phyloP scores from a whole-genome alignment of 2,113 vertebrate species.

The Trachemys scripta region DNA sequence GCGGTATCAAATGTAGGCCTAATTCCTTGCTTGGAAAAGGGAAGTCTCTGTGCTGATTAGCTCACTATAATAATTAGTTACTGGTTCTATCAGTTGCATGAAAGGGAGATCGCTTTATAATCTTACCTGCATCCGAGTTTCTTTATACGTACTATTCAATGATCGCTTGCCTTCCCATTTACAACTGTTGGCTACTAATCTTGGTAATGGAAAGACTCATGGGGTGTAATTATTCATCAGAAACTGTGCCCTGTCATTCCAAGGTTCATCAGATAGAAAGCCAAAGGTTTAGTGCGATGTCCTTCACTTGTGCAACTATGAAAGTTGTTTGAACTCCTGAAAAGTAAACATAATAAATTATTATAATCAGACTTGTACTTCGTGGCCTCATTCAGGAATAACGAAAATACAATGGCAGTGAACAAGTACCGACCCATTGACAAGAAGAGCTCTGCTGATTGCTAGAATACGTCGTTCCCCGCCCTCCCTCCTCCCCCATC shows the following conservation, averaged over 20 bases:
- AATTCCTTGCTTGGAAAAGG: not conserved
- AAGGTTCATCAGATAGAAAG: not conserved
- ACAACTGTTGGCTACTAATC: not conserved
- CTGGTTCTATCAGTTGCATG: not conserved
- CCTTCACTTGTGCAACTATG: not conserved
- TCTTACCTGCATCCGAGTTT: not conserved
- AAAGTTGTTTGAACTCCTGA: not conserved
- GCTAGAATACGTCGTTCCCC: not conserved
- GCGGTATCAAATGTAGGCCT: not conserved
- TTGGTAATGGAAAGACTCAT: not conserved
- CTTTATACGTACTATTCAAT: not conserved
- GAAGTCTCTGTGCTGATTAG: not conserved
- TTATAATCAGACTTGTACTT: not conserved
- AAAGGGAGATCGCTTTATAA: not conserved
- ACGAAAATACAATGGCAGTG: not conserved
- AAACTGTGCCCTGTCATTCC: not conserved
- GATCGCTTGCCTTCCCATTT: rapidly evolving
- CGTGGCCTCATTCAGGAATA: not conserved
- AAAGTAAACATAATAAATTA: not conserved
- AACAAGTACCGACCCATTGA: not conserved
- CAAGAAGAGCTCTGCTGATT: not conserved
- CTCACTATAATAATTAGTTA: not conserved
- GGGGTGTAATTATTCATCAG: not conserved
- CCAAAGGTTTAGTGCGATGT: not conserved
- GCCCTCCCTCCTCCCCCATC: not conserved